These are phyloP conservation scores for Zoanthus sociatus DNA, from an alignment of 92 coral and sea anemone species.

Conservation along the genomic window DNA sequence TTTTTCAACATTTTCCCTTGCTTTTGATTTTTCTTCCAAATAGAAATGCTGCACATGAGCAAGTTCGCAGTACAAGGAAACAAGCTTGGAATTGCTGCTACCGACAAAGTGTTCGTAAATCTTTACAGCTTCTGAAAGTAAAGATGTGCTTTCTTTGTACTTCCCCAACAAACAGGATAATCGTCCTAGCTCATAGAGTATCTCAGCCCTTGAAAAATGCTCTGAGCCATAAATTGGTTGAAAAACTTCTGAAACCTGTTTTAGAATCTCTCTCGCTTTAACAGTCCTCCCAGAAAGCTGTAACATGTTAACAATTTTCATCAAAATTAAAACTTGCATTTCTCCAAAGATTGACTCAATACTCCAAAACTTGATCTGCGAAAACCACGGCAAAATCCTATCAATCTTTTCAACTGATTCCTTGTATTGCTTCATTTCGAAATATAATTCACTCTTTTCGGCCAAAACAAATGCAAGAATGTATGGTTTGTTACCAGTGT, in stretches of 20 bases:
- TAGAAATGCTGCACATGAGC: background rate
- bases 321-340: background rate
- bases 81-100: background rate
- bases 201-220: conserved; percentile 17
- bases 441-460: background rate
- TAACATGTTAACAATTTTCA: conserved; percentile 9
- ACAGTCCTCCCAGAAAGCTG: background rate
- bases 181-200: background rate
- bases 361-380: background rate
- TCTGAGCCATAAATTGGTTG: background rate
- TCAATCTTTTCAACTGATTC: background rate
- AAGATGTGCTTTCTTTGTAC: background rate
- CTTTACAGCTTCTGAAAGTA: background rate
- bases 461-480: background rate
- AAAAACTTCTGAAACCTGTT: background rate
- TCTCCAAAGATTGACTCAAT: background rate
- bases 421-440: background rate
- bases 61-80: conserved; percentile 13
- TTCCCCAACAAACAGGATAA: conserved; percentile 19
- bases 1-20: conserved; percentile 13
- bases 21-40: background rate
- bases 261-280: background rate
- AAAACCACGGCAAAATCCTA: background rate
- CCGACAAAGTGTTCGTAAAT: background rate
- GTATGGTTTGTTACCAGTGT: background rate